Evolutionary conservation across 30 jellyfish, hydroid and myxozoan genomes (phyloP), one percentile per base, ranked within the genome.

Genomic region (Nemopilema nomurai): DNA sequence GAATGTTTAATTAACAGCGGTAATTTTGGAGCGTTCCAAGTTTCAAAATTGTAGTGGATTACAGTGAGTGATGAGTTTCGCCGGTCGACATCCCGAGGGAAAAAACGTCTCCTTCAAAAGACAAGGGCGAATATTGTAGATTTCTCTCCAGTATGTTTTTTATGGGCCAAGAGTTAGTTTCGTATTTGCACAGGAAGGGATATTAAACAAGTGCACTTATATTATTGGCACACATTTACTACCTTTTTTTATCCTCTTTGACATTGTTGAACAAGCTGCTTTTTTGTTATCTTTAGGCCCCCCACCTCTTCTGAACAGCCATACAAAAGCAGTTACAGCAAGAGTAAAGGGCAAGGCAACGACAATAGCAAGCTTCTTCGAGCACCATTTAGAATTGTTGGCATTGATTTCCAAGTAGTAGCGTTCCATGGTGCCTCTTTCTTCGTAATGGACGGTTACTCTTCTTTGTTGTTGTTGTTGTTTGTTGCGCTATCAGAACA

Each of bases 181-280:
- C 81, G 8, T n/a, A n/a, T n/a, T n/a, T n/a, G n/a, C n/a, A n/a
- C n/a, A n/a, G n/a, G n/a, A n/a, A n/a, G n/a, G n/a, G n/a, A n/a
- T n/a, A n/a, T n/a, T n/a, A n/a, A n/a, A n/a, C n/a, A n/a, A n/a
- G n/a, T n/a, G n/a, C n/a, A n/a, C n/a, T n/a, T n/a, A n/a, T n/a
- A n/a, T 41, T 41, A 41, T 41, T 41, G 13, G 13, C 57, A 41
- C 13, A 6, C 13, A 41, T 41, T 41, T 13, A 1, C 1, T 69
- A 82, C 90, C 90, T 32, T 73, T 83, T 50, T 28, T 83, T 74
- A 83, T 76, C 26, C 92, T 53, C 53, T 83, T 53, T 62, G 92
- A 83, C 27, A 49, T 17, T 52, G 28, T 51, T 21, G 23, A 18
- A 41, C 23, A 17, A 28, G 28, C 62, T 19, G 25, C 28, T 41